Evolutionary conservation across 2,113 vertebrate genomes (phyloP).

Genomic region (Crotalus helleri): DNA sequence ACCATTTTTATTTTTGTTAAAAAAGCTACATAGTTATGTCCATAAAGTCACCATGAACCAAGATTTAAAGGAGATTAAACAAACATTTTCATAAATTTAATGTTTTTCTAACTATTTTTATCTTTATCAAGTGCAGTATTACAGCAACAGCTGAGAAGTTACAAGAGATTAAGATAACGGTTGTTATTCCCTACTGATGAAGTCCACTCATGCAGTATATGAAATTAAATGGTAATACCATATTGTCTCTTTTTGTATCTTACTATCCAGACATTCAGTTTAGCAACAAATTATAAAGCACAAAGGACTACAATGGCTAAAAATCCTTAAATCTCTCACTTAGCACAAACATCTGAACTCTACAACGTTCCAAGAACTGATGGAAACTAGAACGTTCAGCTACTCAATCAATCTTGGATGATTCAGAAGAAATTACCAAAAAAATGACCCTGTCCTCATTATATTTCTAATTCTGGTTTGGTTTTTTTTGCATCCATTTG

Average conservation of each 20-base stretch:
- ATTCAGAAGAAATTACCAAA: background rate
- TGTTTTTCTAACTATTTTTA: conserved; percentile 27
- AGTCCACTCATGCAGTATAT: background rate
- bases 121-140: conserved; percentile 11
- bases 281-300: conserved; percentile 12
- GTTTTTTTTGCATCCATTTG: background rate
- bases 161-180: background rate
- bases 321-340: background rate
- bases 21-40: background rate
- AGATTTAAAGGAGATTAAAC: conserved; percentile 1
- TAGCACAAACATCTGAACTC: background rate
- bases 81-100: background rate
- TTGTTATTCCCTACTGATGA: conserved; percentile 10
- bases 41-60: background rate
- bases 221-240: conserved; percentile 34
- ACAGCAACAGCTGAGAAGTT: conserved; percentile 23
- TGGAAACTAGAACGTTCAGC: background rate
- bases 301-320: conserved; percentile 10
- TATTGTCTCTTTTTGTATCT: background rate
- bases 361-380: background rate
- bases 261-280: background rate
- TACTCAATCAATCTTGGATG: background rate
- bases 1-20: background rate
- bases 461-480: background rate
- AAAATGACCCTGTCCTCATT: background rate